phyloP scores from a whole-genome alignment of 1,140 invertebrate genomes.

The Micrasema minimum region DNA sequence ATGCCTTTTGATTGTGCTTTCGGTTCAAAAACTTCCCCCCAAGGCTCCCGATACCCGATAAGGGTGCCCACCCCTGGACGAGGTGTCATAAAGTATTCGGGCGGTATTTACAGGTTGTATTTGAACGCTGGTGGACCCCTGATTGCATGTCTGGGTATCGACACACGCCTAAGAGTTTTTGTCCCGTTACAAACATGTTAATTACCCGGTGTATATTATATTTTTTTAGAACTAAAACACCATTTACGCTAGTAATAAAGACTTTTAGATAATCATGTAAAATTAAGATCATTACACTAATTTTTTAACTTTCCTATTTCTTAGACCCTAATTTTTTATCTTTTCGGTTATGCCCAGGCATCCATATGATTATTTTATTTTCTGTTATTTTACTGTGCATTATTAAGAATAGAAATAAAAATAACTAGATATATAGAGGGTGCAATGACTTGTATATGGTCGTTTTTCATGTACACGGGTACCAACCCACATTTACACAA shows the following conservation, averaged over 20 bases:
- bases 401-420: no score
- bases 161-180: conserved; percentile 23
- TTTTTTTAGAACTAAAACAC: no score
- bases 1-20: conserved; percentile 55
- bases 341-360: no score
- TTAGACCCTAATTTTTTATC: no score
- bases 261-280: no score
- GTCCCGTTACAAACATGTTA: conserved; percentile 15
- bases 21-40: conserved; percentile 52
- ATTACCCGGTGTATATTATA: conserved; percentile 9
- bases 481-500: no score
- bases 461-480: conserved; percentile 11
- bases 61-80: conserved; percentile 48
- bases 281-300: no score
- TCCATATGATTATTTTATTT: no score
- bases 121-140: conserved; percentile 39
- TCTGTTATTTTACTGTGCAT: no score
- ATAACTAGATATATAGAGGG: no score
- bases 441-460: neutral
- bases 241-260: no score
- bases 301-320: no score
- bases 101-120: conserved; percentile 51
- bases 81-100: conserved; percentile 54
- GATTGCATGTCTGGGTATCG: conserved; percentile 37
- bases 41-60: conserved; percentile 49